Base-by-base conservation (phyloP, 2,888 invertebrate species). In the Ramazzottius varieornatus region DNA sequence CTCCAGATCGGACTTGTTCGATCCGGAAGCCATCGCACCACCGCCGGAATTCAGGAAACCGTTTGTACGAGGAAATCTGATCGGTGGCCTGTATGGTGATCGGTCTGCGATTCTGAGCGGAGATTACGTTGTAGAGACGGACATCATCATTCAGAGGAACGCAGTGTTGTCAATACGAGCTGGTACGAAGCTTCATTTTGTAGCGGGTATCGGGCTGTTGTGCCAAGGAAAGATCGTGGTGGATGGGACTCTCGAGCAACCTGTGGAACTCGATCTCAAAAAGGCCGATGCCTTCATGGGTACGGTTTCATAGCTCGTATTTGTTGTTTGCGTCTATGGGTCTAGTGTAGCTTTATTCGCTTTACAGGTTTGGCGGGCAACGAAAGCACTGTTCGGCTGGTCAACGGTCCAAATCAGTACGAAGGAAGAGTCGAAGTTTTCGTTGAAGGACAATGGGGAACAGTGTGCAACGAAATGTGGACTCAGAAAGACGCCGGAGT, bases 381-480 rank as follows among this genome's bases (percentile, higher is more conserved):
- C 63, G 24, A 69, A 0, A 77, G 81, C 65, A 79, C 83, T 1
- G 84, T 92, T 2, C 81, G 90, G 68, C 78, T 93, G 40, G 79
- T 88, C 1, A 89, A 89, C 32, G 91, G 91, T 0, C 80, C 82
- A 68, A 84, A 84, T 1, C 82, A 82, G 65, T 82, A 83, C 46
- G 91, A 93, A 78, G 98, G 98, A 0, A 81, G 93, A n/a, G 70
- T 78, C 32, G 78, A 83, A 78, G 82, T 94, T 0, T 82, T 84
- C 71, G 79, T 93, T 8, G 83, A 86, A 67, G 85, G 85, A 0
- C 83, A 84, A 73, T 96, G 96, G 96, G 96, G 96, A 40, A 94
- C 94, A 0, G 88, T 98, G 0, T 98, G 98, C 74, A 88, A 88
- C 76, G 89, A 96, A 73, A 88, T 86, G 63, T 98, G 96, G 93